phyloP scores from a whole-genome alignment of 1,140 invertebrate species.

The Diorhabda elongata region DNA sequence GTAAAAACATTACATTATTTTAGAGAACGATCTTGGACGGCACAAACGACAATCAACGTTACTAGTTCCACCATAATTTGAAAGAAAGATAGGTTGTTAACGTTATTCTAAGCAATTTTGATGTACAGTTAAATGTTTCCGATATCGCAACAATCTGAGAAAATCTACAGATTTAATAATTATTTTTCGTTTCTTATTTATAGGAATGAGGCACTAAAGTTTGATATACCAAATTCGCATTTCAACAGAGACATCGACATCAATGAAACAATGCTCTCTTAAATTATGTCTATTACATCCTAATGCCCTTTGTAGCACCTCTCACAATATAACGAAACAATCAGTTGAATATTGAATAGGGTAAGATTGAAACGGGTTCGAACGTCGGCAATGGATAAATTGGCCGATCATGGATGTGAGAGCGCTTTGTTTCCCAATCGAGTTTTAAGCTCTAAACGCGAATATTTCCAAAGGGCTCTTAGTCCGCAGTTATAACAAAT shows the following conservation, averaged over 20 bases:
- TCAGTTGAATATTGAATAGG: constrained; percentile 2
- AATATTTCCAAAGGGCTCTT: background rate
- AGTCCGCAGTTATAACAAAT: background rate
- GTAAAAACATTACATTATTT: too few relatives aligned
- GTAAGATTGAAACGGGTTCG: background rate
- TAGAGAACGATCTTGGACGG: too few relatives aligned
- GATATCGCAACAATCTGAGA: too few relatives aligned
- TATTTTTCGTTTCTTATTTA: too few relatives aligned
- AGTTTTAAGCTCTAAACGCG: background rate
- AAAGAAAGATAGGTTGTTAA: too few relatives aligned
- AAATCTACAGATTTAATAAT: too few relatives aligned
- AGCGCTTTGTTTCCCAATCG: background rate
- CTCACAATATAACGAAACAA: background rate
- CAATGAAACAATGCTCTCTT: background rate
- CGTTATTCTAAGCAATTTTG: too few relatives aligned
- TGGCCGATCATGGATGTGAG: background rate
- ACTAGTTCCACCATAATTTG: too few relatives aligned
- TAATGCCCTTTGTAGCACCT: constrained; percentile 1
- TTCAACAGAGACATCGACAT: background rate
- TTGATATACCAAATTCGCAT: background rate
- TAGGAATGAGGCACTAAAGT: background rate
- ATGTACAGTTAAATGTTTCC: too few relatives aligned
- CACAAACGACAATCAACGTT: too few relatives aligned
- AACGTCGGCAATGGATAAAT: constrained; percentile 2
- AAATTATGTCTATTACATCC: background rate